A percentile compares a stretch with the other conserved stretches of the same genome.
Evolutionary conservation across 2,797 vertebrate species (phyloP).

Genomic region (Lycodopsis pacificus): DNA sequence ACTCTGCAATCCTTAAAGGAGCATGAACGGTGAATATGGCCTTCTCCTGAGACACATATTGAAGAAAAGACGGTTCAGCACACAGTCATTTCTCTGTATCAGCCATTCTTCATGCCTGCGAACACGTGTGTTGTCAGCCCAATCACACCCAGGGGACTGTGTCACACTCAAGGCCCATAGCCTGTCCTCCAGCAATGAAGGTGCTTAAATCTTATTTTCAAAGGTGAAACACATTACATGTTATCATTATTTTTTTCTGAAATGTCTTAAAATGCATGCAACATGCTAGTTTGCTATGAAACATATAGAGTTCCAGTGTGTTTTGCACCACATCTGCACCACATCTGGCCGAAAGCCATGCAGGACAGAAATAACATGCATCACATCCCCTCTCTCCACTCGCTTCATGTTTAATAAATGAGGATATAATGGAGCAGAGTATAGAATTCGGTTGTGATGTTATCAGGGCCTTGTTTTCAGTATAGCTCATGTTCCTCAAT

Average conservation of each 20-base stretch:
- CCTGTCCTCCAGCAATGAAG: conserved; percentile 7
- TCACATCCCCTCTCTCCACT: neutral
- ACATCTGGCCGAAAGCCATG: neutral
- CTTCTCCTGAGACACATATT: conserved; percentile 26
- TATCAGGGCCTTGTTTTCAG: conserved; percentile 12
- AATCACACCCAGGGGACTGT: conserved; percentile 30
- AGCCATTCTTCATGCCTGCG: conserved; percentile 32
- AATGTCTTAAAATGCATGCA: neutral
- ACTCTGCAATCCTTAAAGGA: conserved; percentile 53
- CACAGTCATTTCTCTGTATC: conserved; percentile 39
- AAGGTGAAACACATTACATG: neutral
- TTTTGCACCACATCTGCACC: conserved; percentile 25
- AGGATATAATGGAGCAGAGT: conserved; percentile 39
- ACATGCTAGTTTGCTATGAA: neutral
- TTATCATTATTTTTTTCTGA: neutral
- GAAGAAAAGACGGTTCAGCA: conserved; percentile 45
- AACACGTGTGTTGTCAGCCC: conserved; percentile 35
- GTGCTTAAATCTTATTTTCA: neutral
- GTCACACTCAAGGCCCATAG: conserved; percentile 14
- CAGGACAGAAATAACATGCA: conserved; percentile 34
- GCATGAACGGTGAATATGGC: conserved; percentile 9
- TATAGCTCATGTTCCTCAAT: conserved; percentile 1
- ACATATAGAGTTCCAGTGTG: neutral
- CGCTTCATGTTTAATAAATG: conserved; percentile 61
- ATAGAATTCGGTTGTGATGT: conserved; percentile 28